Conservation (phyloP, 2,797 vertebrate species). For the Pygocentrus nattereri region DNA sequence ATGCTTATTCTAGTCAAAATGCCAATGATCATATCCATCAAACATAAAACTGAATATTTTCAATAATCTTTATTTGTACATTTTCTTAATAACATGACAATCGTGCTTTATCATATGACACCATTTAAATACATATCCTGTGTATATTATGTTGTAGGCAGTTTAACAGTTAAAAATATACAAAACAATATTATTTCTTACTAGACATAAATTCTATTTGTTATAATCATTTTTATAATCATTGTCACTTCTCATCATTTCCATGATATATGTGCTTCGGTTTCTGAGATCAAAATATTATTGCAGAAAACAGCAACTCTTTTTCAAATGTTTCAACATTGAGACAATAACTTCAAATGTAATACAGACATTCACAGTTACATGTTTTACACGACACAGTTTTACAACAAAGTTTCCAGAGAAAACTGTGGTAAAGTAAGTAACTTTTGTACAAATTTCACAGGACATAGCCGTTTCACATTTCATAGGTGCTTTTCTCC, state of each 20-base stretch:
- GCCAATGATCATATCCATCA: neutral
- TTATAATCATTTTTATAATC: constrained; percentile 79
- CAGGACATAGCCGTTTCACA: constrained; percentile 90
- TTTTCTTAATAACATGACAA: constrained; percentile 93
- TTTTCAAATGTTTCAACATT: constrained; percentile 90
- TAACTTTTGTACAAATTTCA: constrained; percentile 85
- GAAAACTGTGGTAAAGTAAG: constrained; percentile 84
- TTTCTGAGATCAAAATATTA: constrained; percentile 97
- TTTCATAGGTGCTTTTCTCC: constrained; percentile 86
- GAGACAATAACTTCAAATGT: constrained; percentile 90
- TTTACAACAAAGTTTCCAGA: constrained; percentile 91
- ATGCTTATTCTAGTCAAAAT: neutral
- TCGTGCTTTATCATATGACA: constrained; percentile 97
- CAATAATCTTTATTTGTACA: constrained; percentile 90
- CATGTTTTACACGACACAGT: constrained; percentile 91
- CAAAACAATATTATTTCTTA: constrained; percentile 98
- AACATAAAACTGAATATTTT: constrained; percentile 71
- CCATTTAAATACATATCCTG: constrained; percentile 98
- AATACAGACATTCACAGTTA: constrained; percentile 94
- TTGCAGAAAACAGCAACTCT: constrained; percentile 92
- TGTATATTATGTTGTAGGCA: constrained; percentile 98
- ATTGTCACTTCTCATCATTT: constrained; percentile 79
- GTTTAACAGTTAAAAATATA: constrained; percentile 99
- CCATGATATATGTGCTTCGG: constrained; percentile 95
- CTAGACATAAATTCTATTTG: constrained; percentile 97